Base-by-base conservation (phyloP, 2,888 invertebrate species). In the Oxystoma pomonae region DNA sequence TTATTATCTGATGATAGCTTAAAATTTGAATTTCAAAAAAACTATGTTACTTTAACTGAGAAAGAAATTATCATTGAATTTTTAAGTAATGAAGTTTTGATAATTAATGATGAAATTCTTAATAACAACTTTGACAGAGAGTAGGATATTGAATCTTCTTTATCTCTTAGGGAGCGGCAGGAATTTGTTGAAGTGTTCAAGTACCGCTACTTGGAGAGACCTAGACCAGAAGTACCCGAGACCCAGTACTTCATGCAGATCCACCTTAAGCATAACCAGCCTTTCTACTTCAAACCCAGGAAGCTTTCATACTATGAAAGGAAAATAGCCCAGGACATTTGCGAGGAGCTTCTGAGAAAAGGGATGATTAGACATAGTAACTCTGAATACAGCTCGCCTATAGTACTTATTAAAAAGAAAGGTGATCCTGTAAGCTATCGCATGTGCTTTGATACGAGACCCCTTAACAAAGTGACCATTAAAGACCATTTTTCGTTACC, bases 361-460 rank as follows among this genome's bases (percentile, higher is more conserved):
- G 58, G 61, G 17, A 68, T 69, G 56, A 63, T 65, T 57, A 50
- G 60, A n/a, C 49, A 20, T 16, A 69, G 69, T 60, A 73, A 70
- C 73, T 73, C 72, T 1, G 69, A 69, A n/a, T 73, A 71, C 64
- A 66, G 69, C 21, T 69, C 67, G 19, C 69, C 72, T 0, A 70
- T 74, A 20, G 70, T 74, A 1, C 51, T 72, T 17, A 66, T 70
- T 9, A 60, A 63, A 16, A 75, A 74, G 64, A 74, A 72, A 60
- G 68, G 59, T 16, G 72, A 73, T 53, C 71, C 71, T 3, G 35
- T 12, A 7, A 5, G 35, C 35, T 58, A 64, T n/a, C 60, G 74
- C 12, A 64, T 74, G 62, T 73, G 73, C 63, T 65, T 74, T 0
- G 73, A 76, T 64, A 74, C 69, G 56, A 57, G 74, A 1, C 62